Evolutionary conservation across 2,113 vertebrate species (phyloP), one percentile per base, ranked within the genome.

Genomic region (Chloroceryle aenea): DNA sequence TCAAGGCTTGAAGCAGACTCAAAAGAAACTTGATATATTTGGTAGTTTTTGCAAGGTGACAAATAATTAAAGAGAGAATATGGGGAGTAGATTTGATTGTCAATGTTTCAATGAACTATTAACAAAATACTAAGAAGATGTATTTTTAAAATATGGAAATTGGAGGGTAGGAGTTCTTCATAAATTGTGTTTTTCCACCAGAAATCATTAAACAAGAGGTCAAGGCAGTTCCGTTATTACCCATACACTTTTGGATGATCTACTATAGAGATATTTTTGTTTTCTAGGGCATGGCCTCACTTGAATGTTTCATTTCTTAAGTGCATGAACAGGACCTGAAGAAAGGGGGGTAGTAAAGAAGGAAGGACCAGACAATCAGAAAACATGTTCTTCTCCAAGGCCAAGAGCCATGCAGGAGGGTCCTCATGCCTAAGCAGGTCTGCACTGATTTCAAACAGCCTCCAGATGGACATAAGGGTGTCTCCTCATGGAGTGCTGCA

Each of bases 261-360:
- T 75, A 43, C 10, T 2, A 52, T 2, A 68, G 34, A 19, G 90
- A 88, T 97, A 96, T 94, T 95, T 95, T 90, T 94, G 62, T 89
- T 96, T 96, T 95, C 93, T 96, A 93, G 92, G 92, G 48, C 92
- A 95, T 27, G 21, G 23, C 4, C 76, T 94, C 6, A 4, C 63
- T 53, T 48, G 23, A 93, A 71, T 75, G 27, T 87, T 95, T 93
- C 9, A 84, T 90, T 92, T 82, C 38, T 63, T 68, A 86, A 75
- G 64, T 52, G 25, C 76, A 34, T 13, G 56, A 95, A 40, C 43
- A 89, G 75, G 25, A 95, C 30, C 12, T 72, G 68, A 78, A 94
- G 56, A 61, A 93, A 85, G 10, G 2, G 1, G 8, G 83, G 83
- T 64, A 67, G 43, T 68, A 74, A 75, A 78, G 58, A 74, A 71